A percentile compares a stretch with the other conserved stretches of the same genome.
phyloP scores from a whole-genome alignment of 2,797 vertebrate genomes.

The Staurois parvus region DNA sequence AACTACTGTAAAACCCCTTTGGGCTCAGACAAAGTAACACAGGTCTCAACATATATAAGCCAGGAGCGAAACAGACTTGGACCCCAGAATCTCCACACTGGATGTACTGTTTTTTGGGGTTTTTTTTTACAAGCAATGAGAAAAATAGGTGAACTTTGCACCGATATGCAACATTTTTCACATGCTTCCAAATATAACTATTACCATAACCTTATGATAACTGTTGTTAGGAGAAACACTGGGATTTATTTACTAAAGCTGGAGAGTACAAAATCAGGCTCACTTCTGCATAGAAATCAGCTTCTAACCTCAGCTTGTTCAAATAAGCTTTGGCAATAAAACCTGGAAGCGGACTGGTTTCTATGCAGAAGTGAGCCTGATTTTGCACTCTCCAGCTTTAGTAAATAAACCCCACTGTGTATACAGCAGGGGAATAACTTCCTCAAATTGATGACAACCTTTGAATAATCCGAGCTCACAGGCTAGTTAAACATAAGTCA shows the following conservation, averaged over 20 bases:
- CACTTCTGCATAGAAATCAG: no score
- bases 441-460: no score
- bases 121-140: neutral
- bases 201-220: neutral
- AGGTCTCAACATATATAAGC: constrained; percentile 12
- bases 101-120: neutral
- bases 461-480: no score
- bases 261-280: no score
- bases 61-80: constrained; percentile 14
- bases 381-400: no score
- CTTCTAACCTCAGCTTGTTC: no score
- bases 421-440: neutral
- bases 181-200: neutral
- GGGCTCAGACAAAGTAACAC: constrained; percentile 8
- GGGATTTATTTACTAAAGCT: no score
- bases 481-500: neutral
- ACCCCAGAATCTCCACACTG: neutral
- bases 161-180: neutral
- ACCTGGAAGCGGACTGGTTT: no score
- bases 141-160: neutral
- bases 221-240: neutral
- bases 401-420: no score
- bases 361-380: no score
- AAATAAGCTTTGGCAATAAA: no score
- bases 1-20: neutral